Evolutionary conservation across 2,113 vertebrate genomes (phyloP).

Genomic region (Hipposideros armiger): DNA sequence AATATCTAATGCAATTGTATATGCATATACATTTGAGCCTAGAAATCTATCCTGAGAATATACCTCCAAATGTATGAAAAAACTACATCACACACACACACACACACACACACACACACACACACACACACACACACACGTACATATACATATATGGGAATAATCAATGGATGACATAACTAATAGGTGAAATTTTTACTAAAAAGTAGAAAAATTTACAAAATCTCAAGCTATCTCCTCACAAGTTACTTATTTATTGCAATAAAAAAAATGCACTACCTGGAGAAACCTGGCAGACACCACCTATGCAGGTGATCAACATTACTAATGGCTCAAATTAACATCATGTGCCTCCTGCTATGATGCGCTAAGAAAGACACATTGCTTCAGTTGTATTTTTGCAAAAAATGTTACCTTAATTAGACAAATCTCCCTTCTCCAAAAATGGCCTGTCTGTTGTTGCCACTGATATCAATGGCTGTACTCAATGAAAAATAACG

Average conservation of each 20-base stretch:
- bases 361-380: no score
- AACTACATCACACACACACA: not conserved
- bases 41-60: not conserved
- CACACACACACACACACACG: no score
- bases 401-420: not conserved
- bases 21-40: slow-evolving; percentile 17
- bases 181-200: not conserved
- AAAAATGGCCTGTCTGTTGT: not conserved
- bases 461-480: not conserved
- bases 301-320: not conserved
- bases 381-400: not conserved
- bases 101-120: no score
- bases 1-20: not conserved
- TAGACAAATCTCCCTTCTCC: not conserved
- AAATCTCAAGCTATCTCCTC: not conserved
- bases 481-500: not conserved
- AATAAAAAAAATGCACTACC: not conserved
- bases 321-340: not conserved
- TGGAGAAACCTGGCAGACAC: not conserved
- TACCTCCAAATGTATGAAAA: not conserved
- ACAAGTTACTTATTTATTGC: not conserved
- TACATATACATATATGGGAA: not conserved
- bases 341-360: not conserved
- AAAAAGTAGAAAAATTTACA: not conserved
- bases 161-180: not conserved